Evolutionary conservation across 2,113 vertebrate species (phyloP).

Genomic region (Stictonetta naevosa): DNA sequence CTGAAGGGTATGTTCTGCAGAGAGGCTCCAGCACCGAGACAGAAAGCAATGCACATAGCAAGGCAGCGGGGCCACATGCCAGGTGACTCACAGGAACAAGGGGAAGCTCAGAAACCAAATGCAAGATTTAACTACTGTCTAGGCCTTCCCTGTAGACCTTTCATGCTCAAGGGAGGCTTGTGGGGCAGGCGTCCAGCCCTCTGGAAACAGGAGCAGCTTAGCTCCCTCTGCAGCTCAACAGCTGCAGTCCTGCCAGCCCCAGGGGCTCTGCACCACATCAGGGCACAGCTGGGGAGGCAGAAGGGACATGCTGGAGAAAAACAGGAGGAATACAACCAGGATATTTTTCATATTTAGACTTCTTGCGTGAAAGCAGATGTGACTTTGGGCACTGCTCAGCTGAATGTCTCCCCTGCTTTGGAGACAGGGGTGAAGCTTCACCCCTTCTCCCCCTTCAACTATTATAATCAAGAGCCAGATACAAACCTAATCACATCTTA

Average conservation of each 20-base stretch:
- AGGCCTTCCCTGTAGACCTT: not conserved
- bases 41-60: not conserved
- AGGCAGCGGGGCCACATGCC: not conserved
- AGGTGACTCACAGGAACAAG: constrained; percentile 44
- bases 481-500: not conserved
- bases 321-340: not conserved
- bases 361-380: not conserved
- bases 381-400: not conserved
- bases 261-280: not conserved
- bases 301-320: not conserved
- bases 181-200: not conserved
- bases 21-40: not conserved
- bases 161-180: not conserved
- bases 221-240: not conserved
- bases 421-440: not conserved
- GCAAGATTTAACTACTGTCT: not conserved
- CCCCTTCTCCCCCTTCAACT: not conserved
- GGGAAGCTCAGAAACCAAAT: not conserved
- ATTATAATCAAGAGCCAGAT: not conserved
- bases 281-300: not conserved
- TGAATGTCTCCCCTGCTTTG: not conserved
- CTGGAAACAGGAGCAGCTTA: not conserved
- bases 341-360: not conserved
- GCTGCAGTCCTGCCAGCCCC: not conserved
- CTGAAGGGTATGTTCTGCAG: not conserved